A percentile compares a stretch with the other conserved stretches of the same genome.
phyloP scores from a whole-genome alignment of 2,888 invertebrate species.

The Eilema sororculum region DNA sequence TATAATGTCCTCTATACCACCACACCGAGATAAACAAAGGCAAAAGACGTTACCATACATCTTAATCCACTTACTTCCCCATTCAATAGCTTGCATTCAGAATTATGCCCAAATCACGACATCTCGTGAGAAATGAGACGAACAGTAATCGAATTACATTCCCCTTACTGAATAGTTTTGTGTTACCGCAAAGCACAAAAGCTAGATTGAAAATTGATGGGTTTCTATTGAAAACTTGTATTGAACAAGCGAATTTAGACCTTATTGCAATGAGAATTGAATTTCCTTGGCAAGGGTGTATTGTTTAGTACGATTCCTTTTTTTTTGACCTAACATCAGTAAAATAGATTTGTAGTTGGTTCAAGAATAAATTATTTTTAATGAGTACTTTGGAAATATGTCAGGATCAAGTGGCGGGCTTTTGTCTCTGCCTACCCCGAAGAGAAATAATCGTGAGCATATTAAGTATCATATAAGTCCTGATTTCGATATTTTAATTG shows the following conservation, averaged over 20 bases:
- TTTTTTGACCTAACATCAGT: neutral
- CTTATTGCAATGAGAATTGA: neutral
- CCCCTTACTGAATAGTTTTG: slow-evolving; percentile 65
- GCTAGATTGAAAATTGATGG: slow-evolving; percentile 55
- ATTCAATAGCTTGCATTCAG: slow-evolving; percentile 65
- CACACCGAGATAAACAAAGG: slow-evolving; percentile 47
- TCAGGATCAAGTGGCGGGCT: too few relatives aligned
- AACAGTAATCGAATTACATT: slow-evolving; percentile 71
- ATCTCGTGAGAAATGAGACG: slow-evolving; percentile 76
- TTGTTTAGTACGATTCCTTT: too few relatives aligned
- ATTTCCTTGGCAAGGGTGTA: slow-evolving; percentile 3
- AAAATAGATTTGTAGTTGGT: neutral
- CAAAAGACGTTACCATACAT: slow-evolving; percentile 64
- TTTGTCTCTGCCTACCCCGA: too few relatives aligned
- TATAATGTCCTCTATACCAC: neutral
- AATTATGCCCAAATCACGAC: slow-evolving; percentile 76
- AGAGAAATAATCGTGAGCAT: too few relatives aligned
- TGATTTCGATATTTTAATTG: too few relatives aligned
- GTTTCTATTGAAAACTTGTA: slow-evolving; percentile 33
- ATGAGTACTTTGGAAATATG: too few relatives aligned
- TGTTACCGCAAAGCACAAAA: slow-evolving; percentile 55
- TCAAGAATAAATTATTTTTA: too few relatives aligned
- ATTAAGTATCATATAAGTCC: too few relatives aligned
- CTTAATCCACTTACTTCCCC: slow-evolving; percentile 78
- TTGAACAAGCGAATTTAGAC: slow-evolving; percentile 15